Evolutionary conservation across 2,113 vertebrate genomes (phyloP), one percentile per base, ranked within the genome.

Genomic region (Heteronetta atricapilla): DNA sequence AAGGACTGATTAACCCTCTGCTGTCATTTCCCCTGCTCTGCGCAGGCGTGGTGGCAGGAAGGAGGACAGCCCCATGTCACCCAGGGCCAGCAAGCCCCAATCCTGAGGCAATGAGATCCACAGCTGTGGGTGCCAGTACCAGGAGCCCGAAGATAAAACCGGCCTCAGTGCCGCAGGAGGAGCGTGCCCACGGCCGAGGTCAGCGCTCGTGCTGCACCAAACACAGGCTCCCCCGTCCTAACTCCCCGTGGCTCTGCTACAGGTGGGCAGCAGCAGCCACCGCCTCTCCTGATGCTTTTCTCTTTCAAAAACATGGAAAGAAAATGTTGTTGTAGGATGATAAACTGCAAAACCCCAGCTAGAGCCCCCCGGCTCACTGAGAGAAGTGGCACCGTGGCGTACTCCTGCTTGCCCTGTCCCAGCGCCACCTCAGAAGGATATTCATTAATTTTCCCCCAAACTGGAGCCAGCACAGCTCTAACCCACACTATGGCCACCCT

Each of bases 1-100:
- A 97, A 97, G 93, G 95, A 97, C 92, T 80, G 94, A 96, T 94
- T 94, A 95, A 93, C 20, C 58, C 96, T 95, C 90, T 67, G 94
- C 91, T 92, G 90, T 91, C 96, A 92, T 95, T 97, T 94, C 62
- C 93, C 82, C 26, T 8, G 94, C 96, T 97, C 96, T 89, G 96
- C 95, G 96, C 93, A 95, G 92, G 94, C n/a, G 21, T 40, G 23
- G 86, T 29, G 34, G 91, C 95, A 93, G 90, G 89, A 93, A 97
- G 94, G 96, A 96, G 93, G 91, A 69, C 84, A 79, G 95, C 76
- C 90, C 79, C 70, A 95, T 97, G 96, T 97, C 92, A 56, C 91
- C 70, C 59, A 94, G 95, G n/a, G 29, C 73, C 87, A 46, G 0
- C 0, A 40, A 96, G 94, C 93, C 83, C 85, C 62, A 16, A 66